Evolutionary conservation across 2,888 invertebrate genomes (phyloP), one percentile per base, ranked within the genome.

Genomic region (Odontocerum albicorne): DNA sequence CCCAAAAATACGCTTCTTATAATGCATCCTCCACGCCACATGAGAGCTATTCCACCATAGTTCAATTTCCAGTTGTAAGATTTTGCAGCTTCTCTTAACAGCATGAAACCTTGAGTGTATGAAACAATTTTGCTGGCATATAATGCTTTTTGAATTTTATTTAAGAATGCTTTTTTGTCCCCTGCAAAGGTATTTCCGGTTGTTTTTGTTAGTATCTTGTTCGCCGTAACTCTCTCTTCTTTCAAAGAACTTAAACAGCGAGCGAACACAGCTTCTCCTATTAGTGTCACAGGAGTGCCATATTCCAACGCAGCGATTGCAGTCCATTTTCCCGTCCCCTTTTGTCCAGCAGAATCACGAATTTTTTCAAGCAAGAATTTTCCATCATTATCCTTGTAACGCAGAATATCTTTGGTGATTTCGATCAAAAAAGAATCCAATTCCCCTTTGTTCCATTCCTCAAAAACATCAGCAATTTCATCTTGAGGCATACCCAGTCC

Each of bases 1-100:
- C 73, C 76, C 22, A 74, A 70, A 66, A 74, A 75, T 2, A 69
- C 78, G 81, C 92, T 93, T 70, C 97, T 82, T 67, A 96, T 98
- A 67, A 98, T 98, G 71, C 97, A 98, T n/a, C 98, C 98, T 12
- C 97, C 97, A 60, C 98, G 85, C 99, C 99, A 99, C 98, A 99
- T 99, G 36, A 99, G 77, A 1, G 99, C 98, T 62, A 99, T 96
- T 51, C 93, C 93, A 44, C 98, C 99, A 67, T 96, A 96, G 76
- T 99, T 98, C 57, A 99, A 77, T 61, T 92, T 88, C 99, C 99
- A 99, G 4, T 86, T 84, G 68, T 54, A 35, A 63, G 91, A 85
- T 69, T 87, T 86, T 10, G 96, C 96, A 10, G 96, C 96, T 72
- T 96, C 94, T 38, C 94, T 80, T 67, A 97, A 78, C 62, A 97